Evolutionary conservation across 1,140 invertebrate genomes (phyloP).

Genomic region (Colletes gigas): DNA sequence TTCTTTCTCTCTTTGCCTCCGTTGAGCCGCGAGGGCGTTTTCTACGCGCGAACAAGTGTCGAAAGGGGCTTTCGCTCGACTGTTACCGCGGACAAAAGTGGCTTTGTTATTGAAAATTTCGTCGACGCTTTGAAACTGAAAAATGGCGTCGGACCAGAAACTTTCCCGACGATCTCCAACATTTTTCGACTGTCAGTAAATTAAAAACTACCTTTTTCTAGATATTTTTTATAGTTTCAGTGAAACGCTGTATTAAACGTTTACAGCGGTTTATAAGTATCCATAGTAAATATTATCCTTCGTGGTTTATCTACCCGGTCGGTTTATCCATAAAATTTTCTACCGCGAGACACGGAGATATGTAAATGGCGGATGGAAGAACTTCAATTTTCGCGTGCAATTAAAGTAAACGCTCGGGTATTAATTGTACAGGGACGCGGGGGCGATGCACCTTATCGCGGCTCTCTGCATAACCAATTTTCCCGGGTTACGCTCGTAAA

Average conservation of each 20-base stretch:
- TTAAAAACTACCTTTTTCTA: no score
- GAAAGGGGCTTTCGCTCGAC: constrained; percentile 10
- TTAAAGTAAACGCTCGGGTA: constrained; percentile 6
- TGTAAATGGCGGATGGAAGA: neutral
- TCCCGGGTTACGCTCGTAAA: constrained; percentile 4
- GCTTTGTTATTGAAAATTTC: constrained; percentile 15
- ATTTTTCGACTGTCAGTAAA: neutral
- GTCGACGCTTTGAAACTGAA: neutral
- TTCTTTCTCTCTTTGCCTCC: neutral
- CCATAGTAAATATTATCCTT: no score
- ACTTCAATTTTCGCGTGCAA: constrained; percentile 9
- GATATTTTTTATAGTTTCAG: no score
- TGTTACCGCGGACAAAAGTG: neutral
- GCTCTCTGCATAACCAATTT: constrained; percentile 10
- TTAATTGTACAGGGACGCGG: neutral
- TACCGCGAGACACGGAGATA: no score
- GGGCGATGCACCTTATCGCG: constrained; percentile 3
- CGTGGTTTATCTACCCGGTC: no score
- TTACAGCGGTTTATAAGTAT: no score
- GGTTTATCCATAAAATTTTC: no score
- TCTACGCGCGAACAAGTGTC: neutral
- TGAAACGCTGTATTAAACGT: no score
- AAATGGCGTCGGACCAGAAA: no score
- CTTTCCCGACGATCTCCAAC: neutral
- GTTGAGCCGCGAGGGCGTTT: constrained; percentile 27